A percentile compares a stretch with the other conserved stretches of the same genome.
phyloP scores from a whole-genome alignment of 2,888 invertebrate species.

The Meteorus colon region DNA sequence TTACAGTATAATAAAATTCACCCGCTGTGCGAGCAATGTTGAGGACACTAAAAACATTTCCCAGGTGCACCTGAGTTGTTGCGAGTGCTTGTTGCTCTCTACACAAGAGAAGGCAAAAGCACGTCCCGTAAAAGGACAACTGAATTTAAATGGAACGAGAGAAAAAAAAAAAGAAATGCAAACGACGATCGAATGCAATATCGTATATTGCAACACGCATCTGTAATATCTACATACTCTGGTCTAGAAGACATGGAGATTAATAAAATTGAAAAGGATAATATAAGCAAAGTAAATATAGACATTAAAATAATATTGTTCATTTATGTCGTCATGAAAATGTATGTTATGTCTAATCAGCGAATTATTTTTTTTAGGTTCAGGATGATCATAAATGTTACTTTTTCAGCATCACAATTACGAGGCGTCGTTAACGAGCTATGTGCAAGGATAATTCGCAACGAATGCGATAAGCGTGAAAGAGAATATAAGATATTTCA shows the following conservation, averaged over 20 bases:
- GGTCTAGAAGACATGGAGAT: constrained; percentile 23
- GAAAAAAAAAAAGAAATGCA: constrained; percentile 15
- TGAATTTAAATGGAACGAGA: constrained; percentile 44
- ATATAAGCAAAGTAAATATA: constrained; percentile 14
- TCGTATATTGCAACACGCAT: constrained; percentile 2
- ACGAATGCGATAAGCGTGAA: constrained; percentile 53
- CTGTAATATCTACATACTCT: not conserved
- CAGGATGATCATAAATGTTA: constrained; percentile 14
- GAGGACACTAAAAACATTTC: constrained; percentile 9
- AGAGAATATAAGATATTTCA: constrained; percentile 51
- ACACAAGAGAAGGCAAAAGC: constrained; percentile 23
- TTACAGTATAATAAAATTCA: not conserved
- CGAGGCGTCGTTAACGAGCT: constrained; percentile 53
- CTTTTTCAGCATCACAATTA: constrained; percentile 27
- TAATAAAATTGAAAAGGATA: constrained; percentile 30
- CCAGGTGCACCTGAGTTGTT: constrained; percentile 25
- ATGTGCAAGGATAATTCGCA: constrained; percentile 46
- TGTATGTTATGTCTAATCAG: not conserved
- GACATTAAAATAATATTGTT: constrained; percentile 18
- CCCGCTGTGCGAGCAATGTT: constrained; percentile 31
- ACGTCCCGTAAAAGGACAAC: constrained; percentile 44
- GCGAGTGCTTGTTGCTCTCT: not conserved
- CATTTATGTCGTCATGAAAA: constrained; percentile 12
- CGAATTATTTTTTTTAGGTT: not conserved
- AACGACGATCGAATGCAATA: constrained; percentile 20